Evolutionary conservation across 2,113 vertebrate genomes (phyloP).

Genomic region (Lepisosteus oculatus): DNA sequence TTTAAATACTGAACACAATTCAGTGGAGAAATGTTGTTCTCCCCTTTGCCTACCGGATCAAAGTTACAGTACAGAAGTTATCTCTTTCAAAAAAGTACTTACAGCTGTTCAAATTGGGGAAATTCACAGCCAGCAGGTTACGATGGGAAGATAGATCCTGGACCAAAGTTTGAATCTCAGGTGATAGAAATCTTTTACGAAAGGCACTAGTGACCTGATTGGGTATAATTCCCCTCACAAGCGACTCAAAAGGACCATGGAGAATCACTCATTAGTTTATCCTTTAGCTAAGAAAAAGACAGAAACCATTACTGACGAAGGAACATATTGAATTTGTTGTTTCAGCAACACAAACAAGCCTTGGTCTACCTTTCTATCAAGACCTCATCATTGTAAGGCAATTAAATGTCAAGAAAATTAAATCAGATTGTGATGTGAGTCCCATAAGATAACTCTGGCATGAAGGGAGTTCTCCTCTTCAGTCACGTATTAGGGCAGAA

Average conservation of each 20-base stretch:
- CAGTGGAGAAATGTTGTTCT: too few relatives aligned
- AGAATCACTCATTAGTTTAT: not conserved
- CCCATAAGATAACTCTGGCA: not conserved
- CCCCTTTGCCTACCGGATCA: too few relatives aligned
- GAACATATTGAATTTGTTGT: not conserved
- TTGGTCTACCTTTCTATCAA: not conserved
- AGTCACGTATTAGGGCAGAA: not conserved
- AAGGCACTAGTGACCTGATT: not conserved
- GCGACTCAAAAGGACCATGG: not conserved
- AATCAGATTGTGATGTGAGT: not conserved
- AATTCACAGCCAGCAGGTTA: too few relatives aligned
- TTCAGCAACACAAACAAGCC: not conserved
- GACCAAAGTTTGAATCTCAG: too few relatives aligned
- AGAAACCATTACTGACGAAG: not conserved
- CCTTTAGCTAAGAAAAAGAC: not conserved
- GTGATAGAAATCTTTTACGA: too few relatives aligned
- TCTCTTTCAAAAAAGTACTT: too few relatives aligned
- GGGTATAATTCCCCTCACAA: not conserved
- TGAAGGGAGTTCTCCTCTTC: not conserved
- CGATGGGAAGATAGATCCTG: too few relatives aligned
- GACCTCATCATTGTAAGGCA: not conserved
- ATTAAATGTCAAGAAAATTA: not conserved
- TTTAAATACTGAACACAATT: too few relatives aligned
- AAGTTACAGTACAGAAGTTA: too few relatives aligned
- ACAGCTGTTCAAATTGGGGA: too few relatives aligned